These are phyloP conservation scores for Takifugu bimaculatus DNA, from an alignment of 2,113 vertebrate genomes.

Conservation along the genomic window DNA sequence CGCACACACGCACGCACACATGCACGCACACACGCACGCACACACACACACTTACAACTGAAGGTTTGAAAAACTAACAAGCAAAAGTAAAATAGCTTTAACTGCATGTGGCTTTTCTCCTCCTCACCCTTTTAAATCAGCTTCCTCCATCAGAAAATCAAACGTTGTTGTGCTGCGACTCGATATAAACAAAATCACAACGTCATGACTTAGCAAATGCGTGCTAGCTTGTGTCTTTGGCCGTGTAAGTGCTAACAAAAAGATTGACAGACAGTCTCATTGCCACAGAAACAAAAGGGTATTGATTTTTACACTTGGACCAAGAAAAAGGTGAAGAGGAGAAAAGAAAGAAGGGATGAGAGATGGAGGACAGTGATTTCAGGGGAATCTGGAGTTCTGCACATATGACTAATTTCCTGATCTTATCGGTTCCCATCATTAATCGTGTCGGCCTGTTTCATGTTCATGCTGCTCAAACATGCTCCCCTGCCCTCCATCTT, in stretches of 20 bases:
- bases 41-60: not conserved
- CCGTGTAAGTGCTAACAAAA: constrained; percentile 59
- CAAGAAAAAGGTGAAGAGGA: constrained; percentile 62
- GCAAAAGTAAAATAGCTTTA: too few species aligned
- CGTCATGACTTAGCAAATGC: not conserved
- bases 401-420: too few species aligned
- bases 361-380: constrained; percentile 3
- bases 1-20: too few species aligned
- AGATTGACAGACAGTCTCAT: constrained; percentile 55
- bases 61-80: too few species aligned
- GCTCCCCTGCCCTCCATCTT: constrained; percentile 18
- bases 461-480: not conserved
- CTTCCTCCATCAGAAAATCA: too few species aligned
- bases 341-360: constrained; percentile 49
- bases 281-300: constrained; percentile 70
- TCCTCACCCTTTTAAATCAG: too few species aligned
- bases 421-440: too few species aligned
- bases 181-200: too few species aligned
- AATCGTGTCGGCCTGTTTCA: too few species aligned
- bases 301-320: constrained; percentile 71
- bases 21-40: constrained; percentile 13
- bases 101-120: too few species aligned
- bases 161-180: too few species aligned
- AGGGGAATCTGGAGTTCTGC: too few species aligned
- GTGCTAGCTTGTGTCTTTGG: constrained; percentile 67